Percentiles rank a stretch among this genome's conserved stretches.
These are phyloP conservation scores for Neocloeon triangulifer DNA, from an alignment of 1,140 invertebrate species.

Conservation along the genomic window DNA sequence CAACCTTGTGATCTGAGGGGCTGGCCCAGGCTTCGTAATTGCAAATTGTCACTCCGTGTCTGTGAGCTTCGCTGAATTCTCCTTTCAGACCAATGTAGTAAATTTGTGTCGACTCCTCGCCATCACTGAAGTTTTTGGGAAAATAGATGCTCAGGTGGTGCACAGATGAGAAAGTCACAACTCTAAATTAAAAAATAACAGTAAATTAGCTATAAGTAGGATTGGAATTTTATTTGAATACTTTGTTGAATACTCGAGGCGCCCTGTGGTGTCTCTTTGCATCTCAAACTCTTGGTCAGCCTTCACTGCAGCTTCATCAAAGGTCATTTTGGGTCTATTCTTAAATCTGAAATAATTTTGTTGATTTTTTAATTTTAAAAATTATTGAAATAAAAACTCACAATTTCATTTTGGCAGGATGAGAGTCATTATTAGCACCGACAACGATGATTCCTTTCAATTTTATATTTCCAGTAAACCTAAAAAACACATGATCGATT, in stretches of 20 bases:
- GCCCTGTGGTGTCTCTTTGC: slow-evolving; percentile 47
- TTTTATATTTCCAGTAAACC: slow-evolving; percentile 84
- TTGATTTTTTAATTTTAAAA: slow-evolving; percentile 3
- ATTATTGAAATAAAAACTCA: slow-evolving; percentile 24
- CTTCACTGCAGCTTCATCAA: slow-evolving; percentile 51
- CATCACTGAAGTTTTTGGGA: slow-evolving; percentile 67
- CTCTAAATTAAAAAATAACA: slow-evolving; percentile 34
- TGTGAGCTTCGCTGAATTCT: slow-evolving; percentile 61
- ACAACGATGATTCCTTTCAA: slow-evolving; percentile 80
- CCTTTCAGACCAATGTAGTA: slow-evolving; percentile 91
- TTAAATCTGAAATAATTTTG: slow-evolving; percentile 44
- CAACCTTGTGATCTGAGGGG: slow-evolving; percentile 58
- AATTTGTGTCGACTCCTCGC: slow-evolving; percentile 58
- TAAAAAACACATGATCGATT: slow-evolving; percentile 15
- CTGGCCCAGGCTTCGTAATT: slow-evolving; percentile 72
- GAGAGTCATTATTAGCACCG: slow-evolving; percentile 60
- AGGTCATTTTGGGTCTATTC: slow-evolving; percentile 80
- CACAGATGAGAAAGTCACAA: slow-evolving; percentile 75
- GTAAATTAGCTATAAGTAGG: slow-evolving; percentile 2
- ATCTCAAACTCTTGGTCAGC: slow-evolving; percentile 86
- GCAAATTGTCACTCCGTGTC: slow-evolving; percentile 74
- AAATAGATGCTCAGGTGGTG: slow-evolving; percentile 76
- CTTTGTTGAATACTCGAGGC: slow-evolving; percentile 76
- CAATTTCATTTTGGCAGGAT: slow-evolving; percentile 70
- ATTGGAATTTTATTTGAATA: slow-evolving; percentile 21